phyloP scores from a whole-genome alignment of 1,140 invertebrate species.

The Pachypeltis micranthus region DNA sequence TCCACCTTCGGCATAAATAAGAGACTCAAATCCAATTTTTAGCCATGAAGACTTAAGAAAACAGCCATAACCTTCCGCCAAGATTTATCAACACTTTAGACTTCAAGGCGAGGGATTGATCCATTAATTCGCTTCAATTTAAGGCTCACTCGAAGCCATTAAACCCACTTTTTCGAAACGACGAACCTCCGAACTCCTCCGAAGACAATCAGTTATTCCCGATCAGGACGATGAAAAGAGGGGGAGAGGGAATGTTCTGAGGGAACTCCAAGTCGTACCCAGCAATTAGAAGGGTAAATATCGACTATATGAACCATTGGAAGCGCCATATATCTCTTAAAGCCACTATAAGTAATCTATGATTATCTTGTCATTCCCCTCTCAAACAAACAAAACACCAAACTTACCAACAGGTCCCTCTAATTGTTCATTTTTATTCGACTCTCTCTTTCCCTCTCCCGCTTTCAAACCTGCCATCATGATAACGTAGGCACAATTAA shows the following conservation, averaged over 20 bases:
- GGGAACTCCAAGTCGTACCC: too few relatives aligned
- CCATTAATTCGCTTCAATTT: conserved; percentile 6
- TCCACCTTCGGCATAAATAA: background rate
- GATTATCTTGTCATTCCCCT: conserved; percentile 2
- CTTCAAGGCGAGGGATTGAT: conserved; percentile 8
- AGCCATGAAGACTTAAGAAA: background rate
- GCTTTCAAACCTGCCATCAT: too few relatives aligned
- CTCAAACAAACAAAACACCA: background rate
- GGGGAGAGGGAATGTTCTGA: too few relatives aligned
- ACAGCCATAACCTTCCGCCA: background rate
- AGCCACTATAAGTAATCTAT: background rate
- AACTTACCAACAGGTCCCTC: background rate
- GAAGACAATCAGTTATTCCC: background rate
- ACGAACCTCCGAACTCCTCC: background rate
- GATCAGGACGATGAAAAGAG: too few relatives aligned
- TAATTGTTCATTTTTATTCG: conserved; percentile 4
- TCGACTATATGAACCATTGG: background rate
- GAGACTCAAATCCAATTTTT: conserved; percentile 4
- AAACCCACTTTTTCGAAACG: conserved; percentile 2
- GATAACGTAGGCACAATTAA: background rate
- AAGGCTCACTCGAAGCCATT: background rate
- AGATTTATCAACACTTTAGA: conserved; percentile 6
- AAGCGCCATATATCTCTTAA: background rate
- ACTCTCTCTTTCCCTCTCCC: too few relatives aligned
- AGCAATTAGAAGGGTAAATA: conserved; percentile 1